Percentiles rank a stretch among this genome's conserved stretches.
phyloP scores from a whole-genome alignment of 2,797 vertebrate genomes.

The Rhinoraja longicauda region DNA sequence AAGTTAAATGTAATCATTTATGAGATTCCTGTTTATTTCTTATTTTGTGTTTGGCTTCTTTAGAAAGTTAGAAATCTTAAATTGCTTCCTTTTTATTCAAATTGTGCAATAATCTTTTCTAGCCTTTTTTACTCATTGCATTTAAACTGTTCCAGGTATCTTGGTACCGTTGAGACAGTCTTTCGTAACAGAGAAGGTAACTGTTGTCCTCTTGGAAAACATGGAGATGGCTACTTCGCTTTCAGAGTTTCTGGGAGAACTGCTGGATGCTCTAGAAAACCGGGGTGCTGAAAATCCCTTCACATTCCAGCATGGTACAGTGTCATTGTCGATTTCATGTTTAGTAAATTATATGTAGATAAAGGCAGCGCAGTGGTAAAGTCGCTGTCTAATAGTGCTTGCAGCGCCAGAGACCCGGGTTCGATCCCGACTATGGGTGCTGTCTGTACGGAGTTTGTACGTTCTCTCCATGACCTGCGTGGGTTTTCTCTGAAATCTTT shows the following conservation, averaged over 20 bases:
- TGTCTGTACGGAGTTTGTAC: no score
- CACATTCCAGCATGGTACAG: constrained; percentile 62
- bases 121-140: neutral
- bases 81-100: neutral
- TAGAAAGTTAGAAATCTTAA: neutral
- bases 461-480: no score
- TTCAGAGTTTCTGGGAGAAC: constrained; percentile 79
- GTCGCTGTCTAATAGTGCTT: no score
- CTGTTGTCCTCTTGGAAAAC: constrained; percentile 73
- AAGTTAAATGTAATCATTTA: neutral
- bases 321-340: neutral
- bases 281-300: constrained; percentile 63
- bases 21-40: neutral
- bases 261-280: constrained; percentile 80
- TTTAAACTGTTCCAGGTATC: constrained; percentile 63
- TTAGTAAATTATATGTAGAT: neutral
- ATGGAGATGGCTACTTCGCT: constrained; percentile 75
- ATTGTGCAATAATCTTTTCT: neutral
- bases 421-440: no score
- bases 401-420: no score
- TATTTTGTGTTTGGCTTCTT: neutral
- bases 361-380: no score
- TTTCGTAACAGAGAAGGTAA: constrained; percentile 62
- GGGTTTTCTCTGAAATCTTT: no score
- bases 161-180: constrained; percentile 66